A percentile compares a stretch with the other conserved stretches of the same genome.
These are phyloP conservation scores for Pachypeltis micranthus DNA, from an alignment of 1,140 invertebrate genomes.

Conservation along the genomic window DNA sequence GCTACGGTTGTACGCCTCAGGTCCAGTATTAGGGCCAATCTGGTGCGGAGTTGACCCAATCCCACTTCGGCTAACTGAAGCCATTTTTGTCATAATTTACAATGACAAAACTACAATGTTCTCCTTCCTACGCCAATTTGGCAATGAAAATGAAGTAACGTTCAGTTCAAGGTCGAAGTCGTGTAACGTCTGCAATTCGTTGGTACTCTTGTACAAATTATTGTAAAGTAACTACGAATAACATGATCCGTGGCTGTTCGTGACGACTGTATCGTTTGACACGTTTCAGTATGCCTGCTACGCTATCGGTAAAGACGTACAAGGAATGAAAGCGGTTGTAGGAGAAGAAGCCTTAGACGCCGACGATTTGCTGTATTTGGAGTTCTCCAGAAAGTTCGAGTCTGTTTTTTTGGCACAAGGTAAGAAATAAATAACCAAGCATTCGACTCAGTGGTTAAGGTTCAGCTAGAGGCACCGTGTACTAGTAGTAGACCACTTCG, in stretches of 20 bases:
- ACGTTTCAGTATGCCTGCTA: slow-evolving; percentile 93
- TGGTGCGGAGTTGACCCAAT: too few relatives aligned
- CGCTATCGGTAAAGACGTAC: slow-evolving; percentile 96
- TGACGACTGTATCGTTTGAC: too few relatives aligned
- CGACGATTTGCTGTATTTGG: slow-evolving; percentile 95
- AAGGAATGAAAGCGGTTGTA: slow-evolving; percentile 96
- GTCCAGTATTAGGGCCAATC: too few relatives aligned
- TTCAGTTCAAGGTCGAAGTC: not conserved
- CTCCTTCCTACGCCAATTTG: too few relatives aligned
- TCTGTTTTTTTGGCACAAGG: slow-evolving; percentile 99
- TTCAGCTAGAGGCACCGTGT: too few relatives aligned
- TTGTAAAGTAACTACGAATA: slow-evolving; percentile 83
- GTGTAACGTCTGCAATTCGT: not conserved
- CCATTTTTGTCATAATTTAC: too few relatives aligned
- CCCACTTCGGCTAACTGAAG: too few relatives aligned
- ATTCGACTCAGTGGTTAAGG: too few relatives aligned
- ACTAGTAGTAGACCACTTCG: too few relatives aligned
- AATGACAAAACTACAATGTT: too few relatives aligned
- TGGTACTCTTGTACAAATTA: slow-evolving; percentile 17
- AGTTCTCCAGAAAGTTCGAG: slow-evolving; percentile 98
- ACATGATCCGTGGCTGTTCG: slow-evolving; percentile 95
- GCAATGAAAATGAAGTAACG: slow-evolving; percentile 42
- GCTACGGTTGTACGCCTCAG: too few relatives aligned
- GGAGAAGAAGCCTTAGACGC: slow-evolving; percentile 95
- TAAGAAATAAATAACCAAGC: slow-evolving; percentile 34